Evolutionary conservation across 2,797 vertebrate genomes (phyloP).

Genomic region (Trichosurus vulpecula): DNA sequence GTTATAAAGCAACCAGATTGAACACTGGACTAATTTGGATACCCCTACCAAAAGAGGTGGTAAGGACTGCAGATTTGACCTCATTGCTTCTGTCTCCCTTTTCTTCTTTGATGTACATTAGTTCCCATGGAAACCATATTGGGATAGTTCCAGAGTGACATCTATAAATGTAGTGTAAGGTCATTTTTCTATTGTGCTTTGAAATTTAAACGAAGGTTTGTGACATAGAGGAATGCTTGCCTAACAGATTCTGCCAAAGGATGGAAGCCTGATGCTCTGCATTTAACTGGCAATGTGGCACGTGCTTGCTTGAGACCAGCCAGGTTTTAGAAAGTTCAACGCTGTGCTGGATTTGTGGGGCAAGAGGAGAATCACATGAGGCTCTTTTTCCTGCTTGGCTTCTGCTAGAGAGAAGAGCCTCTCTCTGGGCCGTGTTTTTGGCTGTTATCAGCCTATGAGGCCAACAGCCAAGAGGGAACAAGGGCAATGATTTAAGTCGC

Average conservation of each 20-base stretch:
- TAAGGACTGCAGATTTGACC: conserved; percentile 55
- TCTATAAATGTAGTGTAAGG: conserved; percentile 72
- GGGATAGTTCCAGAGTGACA: conserved; percentile 66
- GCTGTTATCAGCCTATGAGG: conserved; percentile 10
- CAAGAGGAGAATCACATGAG: conserved; percentile 20
- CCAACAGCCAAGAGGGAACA: background rate
- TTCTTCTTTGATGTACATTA: conserved; percentile 73
- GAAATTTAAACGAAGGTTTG: conserved; percentile 76
- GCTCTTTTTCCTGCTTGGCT: conserved; percentile 19
- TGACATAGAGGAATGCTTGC: conserved; percentile 49
- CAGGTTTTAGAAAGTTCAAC: conserved; percentile 51
- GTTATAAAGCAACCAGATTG: conserved; percentile 25
- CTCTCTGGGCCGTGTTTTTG: background rate
- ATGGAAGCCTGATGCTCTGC: conserved; percentile 66
- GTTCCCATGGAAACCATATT: conserved; percentile 78
- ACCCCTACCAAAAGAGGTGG: conserved; percentile 43
- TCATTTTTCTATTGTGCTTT: conserved; percentile 76
- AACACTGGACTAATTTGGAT: conserved; percentile 46
- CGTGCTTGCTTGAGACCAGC: conserved; percentile 45
- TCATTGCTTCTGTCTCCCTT: conserved; percentile 48
- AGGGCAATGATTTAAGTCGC: background rate
- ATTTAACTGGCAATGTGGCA: conserved; percentile 48
- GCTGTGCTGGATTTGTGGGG: background rate
- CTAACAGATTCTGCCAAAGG: conserved; percentile 74
- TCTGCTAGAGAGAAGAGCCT: background rate